Conservation (phyloP, 2,113 vertebrate genomes). For the Micromys minutus region DNA sequence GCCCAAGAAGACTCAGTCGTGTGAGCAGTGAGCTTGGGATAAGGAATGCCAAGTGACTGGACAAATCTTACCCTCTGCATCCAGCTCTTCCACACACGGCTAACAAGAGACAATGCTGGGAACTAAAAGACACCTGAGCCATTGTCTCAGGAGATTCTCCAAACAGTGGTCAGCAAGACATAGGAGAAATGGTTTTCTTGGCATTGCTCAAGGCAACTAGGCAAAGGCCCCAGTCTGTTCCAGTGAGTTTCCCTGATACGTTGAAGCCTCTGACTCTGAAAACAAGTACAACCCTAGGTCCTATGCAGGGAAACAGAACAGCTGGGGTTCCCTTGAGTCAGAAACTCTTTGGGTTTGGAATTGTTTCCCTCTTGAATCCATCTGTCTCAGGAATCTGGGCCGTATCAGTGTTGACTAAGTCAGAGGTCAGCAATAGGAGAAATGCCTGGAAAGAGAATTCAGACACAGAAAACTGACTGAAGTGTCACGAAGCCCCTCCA, state of each 20-base stretch:
- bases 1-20: neutral
- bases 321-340: neutral
- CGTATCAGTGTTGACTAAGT: neutral
- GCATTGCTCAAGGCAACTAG: neutral
- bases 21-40: neutral
- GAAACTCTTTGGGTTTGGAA: neutral
- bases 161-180: neutral
- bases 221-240: neutral
- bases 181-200: neutral
- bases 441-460: neutral
- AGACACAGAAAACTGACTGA: neutral
- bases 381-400: neutral
- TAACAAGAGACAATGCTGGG: neutral
- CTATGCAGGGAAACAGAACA: neutral
- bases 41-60: neutral
- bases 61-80: neutral
- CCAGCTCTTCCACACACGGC: neutral
- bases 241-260: neutral
- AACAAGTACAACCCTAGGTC: neutral
- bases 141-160: neutral
- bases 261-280: neutral
- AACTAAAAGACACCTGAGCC: neutral
- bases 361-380: neutral
- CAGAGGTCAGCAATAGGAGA: neutral
- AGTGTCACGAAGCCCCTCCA: neutral